Conservation (phyloP, 2,797 vertebrate species). For the Okamejei kenojei region DNA sequence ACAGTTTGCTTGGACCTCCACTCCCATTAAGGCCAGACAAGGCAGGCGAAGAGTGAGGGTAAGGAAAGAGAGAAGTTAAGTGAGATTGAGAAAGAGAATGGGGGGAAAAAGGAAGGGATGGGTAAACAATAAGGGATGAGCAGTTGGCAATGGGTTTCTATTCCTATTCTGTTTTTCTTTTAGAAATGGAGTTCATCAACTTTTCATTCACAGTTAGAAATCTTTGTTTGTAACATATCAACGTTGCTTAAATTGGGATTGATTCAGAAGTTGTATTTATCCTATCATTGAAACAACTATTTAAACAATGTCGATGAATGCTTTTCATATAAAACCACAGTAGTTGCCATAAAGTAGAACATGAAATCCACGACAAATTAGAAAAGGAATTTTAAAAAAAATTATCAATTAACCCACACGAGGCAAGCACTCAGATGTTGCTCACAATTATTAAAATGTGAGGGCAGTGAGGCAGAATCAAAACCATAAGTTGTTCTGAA, state of each 20-base stretch:
- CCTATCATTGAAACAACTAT: not conserved
- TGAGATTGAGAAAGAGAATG: too few species aligned
- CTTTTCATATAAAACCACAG: not conserved
- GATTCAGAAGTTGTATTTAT: not conserved
- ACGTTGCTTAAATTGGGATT: slow-evolving; percentile 9
- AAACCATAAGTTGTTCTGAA: not conserved
- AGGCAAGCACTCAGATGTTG: not conserved
- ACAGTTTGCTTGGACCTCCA: too few species aligned
- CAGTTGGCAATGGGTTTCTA: not conserved
- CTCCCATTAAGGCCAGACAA: too few species aligned
- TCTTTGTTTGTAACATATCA: too few species aligned
- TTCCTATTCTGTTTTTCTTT: not conserved
- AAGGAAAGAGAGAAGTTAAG: too few species aligned
- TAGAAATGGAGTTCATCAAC: not conserved
- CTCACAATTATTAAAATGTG: not conserved
- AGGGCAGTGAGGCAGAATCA: not conserved
- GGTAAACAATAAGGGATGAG: not conserved
- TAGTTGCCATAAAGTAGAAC: not conserved
- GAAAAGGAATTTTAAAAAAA: not conserved
- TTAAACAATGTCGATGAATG: not conserved
- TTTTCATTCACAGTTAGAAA: too few species aligned
- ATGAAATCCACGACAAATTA: not conserved
- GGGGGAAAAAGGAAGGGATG: too few species aligned
- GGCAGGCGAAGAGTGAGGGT: too few species aligned
- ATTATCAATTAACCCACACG: not conserved